Conservation (phyloP, 2,797 vertebrate genomes). For the Microchirus variegatus region DNA sequence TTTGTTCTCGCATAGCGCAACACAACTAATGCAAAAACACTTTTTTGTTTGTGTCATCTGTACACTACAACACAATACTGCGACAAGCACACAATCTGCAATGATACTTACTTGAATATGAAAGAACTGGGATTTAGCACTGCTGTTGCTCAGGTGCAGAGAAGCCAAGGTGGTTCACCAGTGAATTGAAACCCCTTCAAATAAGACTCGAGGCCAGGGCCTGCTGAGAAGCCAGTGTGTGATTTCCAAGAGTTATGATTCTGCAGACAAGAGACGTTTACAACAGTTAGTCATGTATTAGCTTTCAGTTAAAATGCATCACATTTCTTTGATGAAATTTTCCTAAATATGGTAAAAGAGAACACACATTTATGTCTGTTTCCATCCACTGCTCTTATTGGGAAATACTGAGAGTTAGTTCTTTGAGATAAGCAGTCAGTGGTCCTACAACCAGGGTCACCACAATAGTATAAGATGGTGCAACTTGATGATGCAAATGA, state of each 20-base stretch:
- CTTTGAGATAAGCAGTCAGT: too few species aligned
- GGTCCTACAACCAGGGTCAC: too few species aligned
- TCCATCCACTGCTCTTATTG: too few species aligned
- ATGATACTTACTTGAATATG: slow-evolving; percentile 74
- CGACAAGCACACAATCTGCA: neutral
- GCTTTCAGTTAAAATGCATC: too few species aligned
- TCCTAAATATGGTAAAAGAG: too few species aligned
- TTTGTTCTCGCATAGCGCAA: neutral
- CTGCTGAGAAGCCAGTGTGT: slow-evolving; percentile 73
- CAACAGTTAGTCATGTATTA: neutral
- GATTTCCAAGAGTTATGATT: slow-evolving; percentile 72
- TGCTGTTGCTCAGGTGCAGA: slow-evolving; percentile 66
- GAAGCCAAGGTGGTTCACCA: slow-evolving; percentile 77
- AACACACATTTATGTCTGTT: too few species aligned
- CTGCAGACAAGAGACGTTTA: slow-evolving; percentile 54
- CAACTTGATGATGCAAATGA: too few species aligned
- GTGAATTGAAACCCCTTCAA: slow-evolving; percentile 83
- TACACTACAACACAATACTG: neutral
- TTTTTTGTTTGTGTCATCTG: neutral
- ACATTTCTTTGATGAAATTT: too few species aligned
- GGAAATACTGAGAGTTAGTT: too few species aligned
- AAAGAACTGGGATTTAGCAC: slow-evolving; percentile 74
- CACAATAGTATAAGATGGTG: too few species aligned
- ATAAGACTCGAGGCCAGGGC: slow-evolving; percentile 82
- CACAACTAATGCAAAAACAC: neutral